phyloP scores from a whole-genome alignment of 2,797 vertebrate genomes.

The Muscicapa striata region DNA sequence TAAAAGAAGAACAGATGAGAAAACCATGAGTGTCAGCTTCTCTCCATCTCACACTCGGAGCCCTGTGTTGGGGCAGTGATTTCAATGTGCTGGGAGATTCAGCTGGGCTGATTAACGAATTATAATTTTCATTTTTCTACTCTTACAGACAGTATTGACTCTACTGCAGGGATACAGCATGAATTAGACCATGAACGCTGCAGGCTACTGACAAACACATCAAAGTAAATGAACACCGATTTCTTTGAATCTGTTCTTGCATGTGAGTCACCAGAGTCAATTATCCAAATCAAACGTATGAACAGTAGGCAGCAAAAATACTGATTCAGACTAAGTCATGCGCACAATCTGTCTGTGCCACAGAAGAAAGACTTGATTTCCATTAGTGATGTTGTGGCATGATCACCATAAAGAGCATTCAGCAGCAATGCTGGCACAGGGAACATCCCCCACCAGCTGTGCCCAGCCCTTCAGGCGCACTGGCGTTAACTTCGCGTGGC shows the following conservation, averaged over 20 bases:
- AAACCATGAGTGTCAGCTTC: neutral
- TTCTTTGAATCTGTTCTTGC: neutral
- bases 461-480: neutral
- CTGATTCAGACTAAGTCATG: neutral
- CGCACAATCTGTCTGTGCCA: neutral
- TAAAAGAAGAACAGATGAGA: neutral
- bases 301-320: neutral
- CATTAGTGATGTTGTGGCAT: fast-evolving
- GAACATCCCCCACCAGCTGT: neutral
- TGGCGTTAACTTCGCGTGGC: fast-evolving
- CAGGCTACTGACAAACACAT: neutral
- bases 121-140: neutral
- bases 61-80: neutral
- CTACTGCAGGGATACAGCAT: neutral
- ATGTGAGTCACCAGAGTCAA: neutral
- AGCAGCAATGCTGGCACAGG: neutral
- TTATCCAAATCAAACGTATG: neutral
- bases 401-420: neutral
- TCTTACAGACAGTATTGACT: neutral
- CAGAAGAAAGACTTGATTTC: neutral
- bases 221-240: neutral
- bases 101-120: neutral
- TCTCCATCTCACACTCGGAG: neutral
- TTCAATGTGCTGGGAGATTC: fast-evolving
- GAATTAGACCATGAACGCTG: neutral